phyloP scores from a whole-genome alignment of 2,113 vertebrate genomes.

The Maccullochella peelii region DNA sequence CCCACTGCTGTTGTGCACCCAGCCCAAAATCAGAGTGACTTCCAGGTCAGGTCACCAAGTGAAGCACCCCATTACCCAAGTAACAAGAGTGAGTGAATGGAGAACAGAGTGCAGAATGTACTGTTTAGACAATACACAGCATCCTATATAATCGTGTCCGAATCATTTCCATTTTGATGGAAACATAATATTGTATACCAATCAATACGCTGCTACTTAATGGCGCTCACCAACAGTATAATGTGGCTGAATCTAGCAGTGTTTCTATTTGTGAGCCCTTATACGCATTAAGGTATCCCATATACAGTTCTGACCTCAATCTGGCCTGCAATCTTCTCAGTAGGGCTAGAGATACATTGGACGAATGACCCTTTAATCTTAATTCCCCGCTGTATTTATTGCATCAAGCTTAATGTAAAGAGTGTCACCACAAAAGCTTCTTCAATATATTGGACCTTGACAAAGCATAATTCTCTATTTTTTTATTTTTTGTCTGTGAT shows the following conservation, averaged over 20 bases:
- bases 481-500: background rate
- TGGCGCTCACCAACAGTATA: conserved; percentile 3
- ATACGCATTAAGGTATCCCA: conserved; percentile 14
- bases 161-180: conserved; percentile 32
- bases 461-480: background rate
- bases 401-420: conserved; percentile 5
- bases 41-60: background rate
- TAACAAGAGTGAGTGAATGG: conserved; percentile 1
- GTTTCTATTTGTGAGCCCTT: conserved; percentile 6
- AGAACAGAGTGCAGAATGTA: conserved; percentile 4
- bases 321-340: conserved; percentile 32
- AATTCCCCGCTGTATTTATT: conserved; percentile 24
- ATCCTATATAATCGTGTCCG: background rate
- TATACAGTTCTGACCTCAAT: conserved; percentile 30
- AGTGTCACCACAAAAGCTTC: background rate
- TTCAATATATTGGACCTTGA: background rate
- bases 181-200: conserved; percentile 20
- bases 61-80: background rate
- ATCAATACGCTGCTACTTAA: conserved; percentile 33
- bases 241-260: background rate
- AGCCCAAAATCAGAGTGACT: background rate
- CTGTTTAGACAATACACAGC: background rate
- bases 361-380: conserved; percentile 45
- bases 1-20: background rate
- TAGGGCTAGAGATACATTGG: conserved; percentile 17